Conservation (phyloP, 1,140 invertebrate genomes). For the Hypothenemus hampei region DNA sequence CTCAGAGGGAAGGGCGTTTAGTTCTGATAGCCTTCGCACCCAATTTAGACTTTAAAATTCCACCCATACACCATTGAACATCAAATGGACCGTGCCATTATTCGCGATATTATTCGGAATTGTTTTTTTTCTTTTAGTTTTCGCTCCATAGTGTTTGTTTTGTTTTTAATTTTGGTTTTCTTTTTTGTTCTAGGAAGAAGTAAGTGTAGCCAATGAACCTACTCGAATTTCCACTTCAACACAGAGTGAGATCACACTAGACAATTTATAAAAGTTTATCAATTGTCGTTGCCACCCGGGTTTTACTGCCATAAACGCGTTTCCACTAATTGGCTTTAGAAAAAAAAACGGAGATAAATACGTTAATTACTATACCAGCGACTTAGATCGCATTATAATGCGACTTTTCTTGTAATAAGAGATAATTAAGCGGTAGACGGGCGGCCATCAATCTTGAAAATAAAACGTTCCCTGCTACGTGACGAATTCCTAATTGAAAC, state of each 20-base stretch:
- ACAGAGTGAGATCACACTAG: background rate
- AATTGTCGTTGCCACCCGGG: too few relatives aligned
- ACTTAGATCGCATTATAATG: slow-evolving; percentile 11
- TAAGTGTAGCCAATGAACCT: slow-evolving; percentile 12
- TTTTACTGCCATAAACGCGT: background rate
- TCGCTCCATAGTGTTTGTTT: background rate
- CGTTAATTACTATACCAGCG: slow-evolving; percentile 7
- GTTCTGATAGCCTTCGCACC: background rate
- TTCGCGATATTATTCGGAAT: slow-evolving; percentile 1
- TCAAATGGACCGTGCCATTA: slow-evolving; percentile 10
- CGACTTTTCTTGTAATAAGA: slow-evolving; percentile 9
- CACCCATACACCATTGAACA: slow-evolving; percentile 18
- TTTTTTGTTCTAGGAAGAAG: slow-evolving; percentile 20
- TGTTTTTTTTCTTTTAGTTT: slow-evolving; percentile 4
- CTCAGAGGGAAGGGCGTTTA: background rate
- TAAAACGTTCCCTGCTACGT: slow-evolving; percentile 12
- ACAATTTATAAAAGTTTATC: too few relatives aligned
- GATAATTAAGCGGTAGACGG: slow-evolving; percentile 20
- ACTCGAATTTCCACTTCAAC: background rate
- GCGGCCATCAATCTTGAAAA: slow-evolving; percentile 18
- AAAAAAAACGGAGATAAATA: background rate
- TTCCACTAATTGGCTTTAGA: background rate
- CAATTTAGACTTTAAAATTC: slow-evolving; percentile 25
- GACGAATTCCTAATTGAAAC: slow-evolving; percentile 18
- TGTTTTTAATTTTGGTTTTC: slow-evolving; percentile 12